Percentiles rank a stretch among this genome's conserved stretches.
These are phyloP conservation scores for Osmoderma eremita DNA, from an alignment of 2,888 invertebrate species.

Conservation along the genomic window DNA sequence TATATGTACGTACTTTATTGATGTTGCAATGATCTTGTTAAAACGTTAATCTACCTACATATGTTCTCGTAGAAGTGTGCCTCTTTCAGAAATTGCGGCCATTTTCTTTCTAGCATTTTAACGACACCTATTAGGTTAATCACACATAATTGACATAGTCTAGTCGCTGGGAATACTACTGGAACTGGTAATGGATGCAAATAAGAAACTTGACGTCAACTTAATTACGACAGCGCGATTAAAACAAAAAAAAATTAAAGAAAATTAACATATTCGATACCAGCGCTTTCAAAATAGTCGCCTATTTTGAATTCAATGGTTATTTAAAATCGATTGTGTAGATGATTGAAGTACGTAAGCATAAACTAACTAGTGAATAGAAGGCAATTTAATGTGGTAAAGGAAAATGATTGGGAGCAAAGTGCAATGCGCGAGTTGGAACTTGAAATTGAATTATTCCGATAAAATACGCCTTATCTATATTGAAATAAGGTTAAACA, in stretches of 20 bases:
- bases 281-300: constrained; percentile 6
- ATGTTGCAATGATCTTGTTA: constrained; percentile 6
- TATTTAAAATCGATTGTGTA: constrained; percentile 19
- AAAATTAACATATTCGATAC: constrained; percentile 39
- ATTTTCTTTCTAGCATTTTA: constrained; percentile 36
- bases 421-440: too few relatives aligned
- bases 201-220: constrained; percentile 39
- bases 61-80: background rate
- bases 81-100: constrained; percentile 29
- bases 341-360: background rate
- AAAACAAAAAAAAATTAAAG: background rate
- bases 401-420: constrained; percentile 1
- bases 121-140: constrained; percentile 43
- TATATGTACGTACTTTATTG: constrained; percentile 14
- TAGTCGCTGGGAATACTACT: constrained; percentile 31
- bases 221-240: constrained; percentile 37
- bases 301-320: constrained; percentile 29
- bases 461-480: too few relatives aligned
- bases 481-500: too few relatives aligned
- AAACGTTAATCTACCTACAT: constrained; percentile 23
- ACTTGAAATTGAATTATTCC: too few relatives aligned
- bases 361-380: background rate
- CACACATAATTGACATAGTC: constrained; percentile 43
- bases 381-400: background rate
- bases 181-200: constrained; percentile 32